Evolutionary conservation across 2,113 vertebrate genomes (phyloP), one percentile per base, ranked within the genome.

Genomic region (Lampris megalopsis): DNA sequence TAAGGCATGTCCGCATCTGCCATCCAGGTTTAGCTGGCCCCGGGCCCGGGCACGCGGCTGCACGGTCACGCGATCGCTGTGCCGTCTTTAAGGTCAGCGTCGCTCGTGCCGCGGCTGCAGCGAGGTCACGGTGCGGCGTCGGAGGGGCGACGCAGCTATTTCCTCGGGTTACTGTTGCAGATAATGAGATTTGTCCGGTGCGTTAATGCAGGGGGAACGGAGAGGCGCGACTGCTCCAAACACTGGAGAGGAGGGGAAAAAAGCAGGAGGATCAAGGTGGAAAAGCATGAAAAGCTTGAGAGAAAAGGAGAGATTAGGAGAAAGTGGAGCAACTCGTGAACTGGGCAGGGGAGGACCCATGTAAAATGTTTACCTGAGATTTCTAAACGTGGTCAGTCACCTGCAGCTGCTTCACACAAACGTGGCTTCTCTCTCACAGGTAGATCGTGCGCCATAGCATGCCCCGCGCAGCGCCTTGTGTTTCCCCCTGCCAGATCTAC

Each of bases 271-370:
- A 77, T 38, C 43, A 57, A 38, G 37, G 48, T 69, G 36, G 71
- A 70, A 81, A 64, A 37, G 43, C 42, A 58, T 1, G 1, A 72
- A 48, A 63, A 68, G 62, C 38, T 24, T 24, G 67, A 77, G 77
- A 5, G 45, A 54, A 80, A 37, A 71, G 52, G 77, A 45, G 35
- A 72, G 35, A 82, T 69, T 63, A 49, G 47, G 62, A 13, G 52
- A 64, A 74, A 76, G 52, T 52, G 68, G 52, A 59, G 79, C 47
- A 49, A 65, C 60, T 64, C n/a, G 10, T 62, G 68, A 82, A 79
- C 73, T 5, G 71, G 67, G 67, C 65, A 35, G 58, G 37, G 77
- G 13, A 69, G 45, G 45, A 63, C 9, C 43, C 42, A 10, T 38
- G 47, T 38, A 57, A 37, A 47, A 62, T 38, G 50, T 1, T 78